Percentiles rank a stretch among this genome's conserved stretches.
These are phyloP conservation scores for Nipponia nippon DNA, from an alignment of 2,113 vertebrate species.

Conservation along the genomic window DNA sequence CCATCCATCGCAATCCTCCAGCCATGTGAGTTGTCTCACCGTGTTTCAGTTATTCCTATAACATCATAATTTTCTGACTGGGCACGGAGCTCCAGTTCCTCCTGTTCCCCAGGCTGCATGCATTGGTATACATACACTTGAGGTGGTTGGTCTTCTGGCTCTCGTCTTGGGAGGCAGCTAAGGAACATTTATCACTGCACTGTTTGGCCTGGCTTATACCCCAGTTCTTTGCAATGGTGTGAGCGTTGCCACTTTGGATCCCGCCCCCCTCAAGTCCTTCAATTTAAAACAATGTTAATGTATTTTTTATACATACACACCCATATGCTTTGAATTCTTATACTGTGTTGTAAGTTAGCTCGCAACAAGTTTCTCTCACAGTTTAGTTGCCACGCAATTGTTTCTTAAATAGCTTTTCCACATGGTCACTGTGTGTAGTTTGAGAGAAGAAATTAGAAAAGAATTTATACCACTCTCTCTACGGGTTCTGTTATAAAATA, in stretches of 20 bases:
- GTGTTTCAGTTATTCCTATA: no score
- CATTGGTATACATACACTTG: no score
- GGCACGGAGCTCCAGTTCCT: no score
- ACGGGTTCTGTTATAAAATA: neutral
- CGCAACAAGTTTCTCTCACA: neutral
- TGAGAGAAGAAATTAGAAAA: neutral
- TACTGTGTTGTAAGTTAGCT: neutral
- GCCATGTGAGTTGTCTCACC: no score
- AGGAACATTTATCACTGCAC: neutral
- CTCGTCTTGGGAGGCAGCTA: no score
- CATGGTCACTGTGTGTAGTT: neutral
- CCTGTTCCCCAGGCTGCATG: no score
- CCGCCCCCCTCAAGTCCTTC: neutral
- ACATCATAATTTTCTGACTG: no score
- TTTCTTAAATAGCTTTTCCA: slow-evolving; percentile 20
- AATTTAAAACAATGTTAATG: neutral
- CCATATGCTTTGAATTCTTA: neutral
- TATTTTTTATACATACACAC: neutral
- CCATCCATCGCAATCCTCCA: no score
- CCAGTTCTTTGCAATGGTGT: neutral
- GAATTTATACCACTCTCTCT: neutral
- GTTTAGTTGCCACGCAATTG: neutral
- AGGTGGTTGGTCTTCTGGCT: no score
- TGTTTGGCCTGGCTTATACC: neutral
- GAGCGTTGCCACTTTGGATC: neutral